A percentile compares a stretch with the other conserved stretches of the same genome.
Evolutionary conservation across 2,113 vertebrate genomes (phyloP).

Genomic region (Dunckerocampus dactyliophorus): DNA sequence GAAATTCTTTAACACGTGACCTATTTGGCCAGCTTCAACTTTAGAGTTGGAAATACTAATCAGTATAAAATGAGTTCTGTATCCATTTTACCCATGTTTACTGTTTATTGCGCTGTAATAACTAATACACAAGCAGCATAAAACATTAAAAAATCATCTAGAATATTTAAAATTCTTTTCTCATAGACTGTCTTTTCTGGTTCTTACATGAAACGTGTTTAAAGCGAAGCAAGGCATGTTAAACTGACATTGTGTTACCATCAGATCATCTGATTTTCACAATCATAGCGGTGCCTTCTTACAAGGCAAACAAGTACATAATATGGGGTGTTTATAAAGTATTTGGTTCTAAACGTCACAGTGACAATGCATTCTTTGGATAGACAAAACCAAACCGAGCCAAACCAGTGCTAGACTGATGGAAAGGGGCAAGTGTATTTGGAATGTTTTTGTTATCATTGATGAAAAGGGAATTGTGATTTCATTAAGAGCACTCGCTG

Average conservation of each 20-base stretch:
- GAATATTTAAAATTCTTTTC: no score
- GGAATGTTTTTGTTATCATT: no score
- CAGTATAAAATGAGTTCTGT: neutral
- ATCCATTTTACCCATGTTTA: neutral
- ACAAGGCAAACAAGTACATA: neutral
- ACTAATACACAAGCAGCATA: no score
- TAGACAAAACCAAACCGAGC: neutral
- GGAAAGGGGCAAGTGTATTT: neutral
- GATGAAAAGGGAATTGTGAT: neutral
- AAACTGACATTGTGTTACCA: neutral
- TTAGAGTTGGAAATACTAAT: neutral
- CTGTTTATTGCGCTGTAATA: no score
- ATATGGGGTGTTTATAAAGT: neutral
- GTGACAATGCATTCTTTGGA: neutral
- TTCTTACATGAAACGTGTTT: no score
- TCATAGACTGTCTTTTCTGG: no score
- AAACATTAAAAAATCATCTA: no score
- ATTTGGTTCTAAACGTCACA: neutral
- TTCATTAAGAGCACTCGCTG: no score
- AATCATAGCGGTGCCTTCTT: neutral
- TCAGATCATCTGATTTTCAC: conserved; percentile 3
- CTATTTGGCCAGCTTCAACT: neutral
- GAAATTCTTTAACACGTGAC: neutral
- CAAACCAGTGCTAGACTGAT: neutral
- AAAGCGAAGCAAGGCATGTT: conserved; percentile 1